Evolutionary conservation across 92 coral and sea anemone genomes (phyloP).

Genomic region (Scolanthus callimorphus): DNA sequence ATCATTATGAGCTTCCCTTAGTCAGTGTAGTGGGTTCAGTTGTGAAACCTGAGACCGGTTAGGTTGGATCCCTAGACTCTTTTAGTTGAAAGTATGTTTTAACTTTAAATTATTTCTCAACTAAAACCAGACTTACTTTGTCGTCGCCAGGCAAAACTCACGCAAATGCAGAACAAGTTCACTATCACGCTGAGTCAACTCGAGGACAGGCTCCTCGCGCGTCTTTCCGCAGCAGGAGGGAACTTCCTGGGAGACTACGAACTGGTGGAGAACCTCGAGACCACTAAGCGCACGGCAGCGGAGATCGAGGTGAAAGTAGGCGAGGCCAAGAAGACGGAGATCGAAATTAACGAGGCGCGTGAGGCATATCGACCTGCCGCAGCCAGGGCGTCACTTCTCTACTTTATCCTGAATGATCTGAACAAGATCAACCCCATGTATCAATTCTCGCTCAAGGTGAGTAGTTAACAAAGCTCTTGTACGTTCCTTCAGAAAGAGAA

Average conservation of each 20-base stretch:
- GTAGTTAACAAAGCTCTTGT: not conserved
- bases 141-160: conserved; percentile 71
- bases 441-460: conserved; percentile 96
- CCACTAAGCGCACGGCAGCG: conserved; percentile 96
- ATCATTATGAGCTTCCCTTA: no score
- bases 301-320: conserved; percentile 96
- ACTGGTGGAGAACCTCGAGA: conserved; percentile 95
- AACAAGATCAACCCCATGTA: conserved; percentile 99
- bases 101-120: no score
- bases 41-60: no score
- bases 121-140: no score
- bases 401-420: conserved; percentile 94
- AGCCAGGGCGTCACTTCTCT: conserved; percentile 80
- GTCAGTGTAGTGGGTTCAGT: no score
- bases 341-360: conserved; percentile 98
- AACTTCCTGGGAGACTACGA: conserved; percentile 99
- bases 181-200: conserved; percentile 92
- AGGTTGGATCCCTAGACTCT: no score
- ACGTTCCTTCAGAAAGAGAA: no score
- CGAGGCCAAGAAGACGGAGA: conserved; percentile 90
- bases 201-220: conserved; percentile 90
- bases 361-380: conserved; percentile 99
- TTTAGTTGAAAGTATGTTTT: no score
- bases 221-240: conserved; percentile 98
- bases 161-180: conserved; percentile 94